Percentiles rank a stretch among this genome's conserved stretches.
These are phyloP conservation scores for Girardia tigrina DNA, from an alignment of 2,888 invertebrate species.

Conservation along the genomic window DNA sequence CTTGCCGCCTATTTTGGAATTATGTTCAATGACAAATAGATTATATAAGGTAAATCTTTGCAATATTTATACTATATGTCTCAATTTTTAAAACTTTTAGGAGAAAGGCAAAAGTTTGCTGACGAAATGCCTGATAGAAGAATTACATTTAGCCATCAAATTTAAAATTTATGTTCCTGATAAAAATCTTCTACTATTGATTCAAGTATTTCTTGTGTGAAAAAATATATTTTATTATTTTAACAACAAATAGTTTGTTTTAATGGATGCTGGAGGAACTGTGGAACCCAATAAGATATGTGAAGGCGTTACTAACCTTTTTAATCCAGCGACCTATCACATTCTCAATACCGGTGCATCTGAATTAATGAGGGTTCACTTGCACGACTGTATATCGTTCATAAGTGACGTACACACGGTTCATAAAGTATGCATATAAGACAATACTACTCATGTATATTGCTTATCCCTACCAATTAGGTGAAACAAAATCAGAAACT, in stretches of 20 bases:
- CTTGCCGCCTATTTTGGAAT: slow-evolving; percentile 58
- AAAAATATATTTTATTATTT: slow-evolving; percentile 16
- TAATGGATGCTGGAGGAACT: slow-evolving; percentile 70
- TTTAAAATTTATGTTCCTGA: slow-evolving; percentile 87
- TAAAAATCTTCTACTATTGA: slow-evolving; percentile 75
- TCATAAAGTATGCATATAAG: slow-evolving; percentile 88
- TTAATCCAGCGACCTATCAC: slow-evolving; percentile 44
- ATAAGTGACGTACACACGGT: slow-evolving; percentile 86
- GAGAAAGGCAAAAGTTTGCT: slow-evolving; percentile 85
- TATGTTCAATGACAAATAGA: slow-evolving; percentile 75
- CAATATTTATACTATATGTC: not conserved
- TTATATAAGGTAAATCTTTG: slow-evolving; percentile 57
- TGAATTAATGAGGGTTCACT: slow-evolving; percentile 79
- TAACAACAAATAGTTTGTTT: slow-evolving; percentile 46
- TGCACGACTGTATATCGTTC: slow-evolving; percentile 81
- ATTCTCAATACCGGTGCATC: slow-evolving; percentile 64
- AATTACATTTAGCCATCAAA: slow-evolving; percentile 81
- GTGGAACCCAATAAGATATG: slow-evolving; percentile 52
- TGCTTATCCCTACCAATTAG: too few species aligned
- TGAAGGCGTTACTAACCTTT: slow-evolving; percentile 44
- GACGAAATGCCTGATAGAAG: slow-evolving; percentile 76
- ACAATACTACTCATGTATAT: too few species aligned
- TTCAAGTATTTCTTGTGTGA: slow-evolving; percentile 55
- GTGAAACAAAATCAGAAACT: slow-evolving; percentile 36
- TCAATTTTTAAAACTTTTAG: slow-evolving; percentile 47